A percentile compares a stretch with the other conserved stretches of the same genome.
phyloP scores from a whole-genome alignment of 2,888 invertebrate genomes.

The Tethea ocularis region DNA sequence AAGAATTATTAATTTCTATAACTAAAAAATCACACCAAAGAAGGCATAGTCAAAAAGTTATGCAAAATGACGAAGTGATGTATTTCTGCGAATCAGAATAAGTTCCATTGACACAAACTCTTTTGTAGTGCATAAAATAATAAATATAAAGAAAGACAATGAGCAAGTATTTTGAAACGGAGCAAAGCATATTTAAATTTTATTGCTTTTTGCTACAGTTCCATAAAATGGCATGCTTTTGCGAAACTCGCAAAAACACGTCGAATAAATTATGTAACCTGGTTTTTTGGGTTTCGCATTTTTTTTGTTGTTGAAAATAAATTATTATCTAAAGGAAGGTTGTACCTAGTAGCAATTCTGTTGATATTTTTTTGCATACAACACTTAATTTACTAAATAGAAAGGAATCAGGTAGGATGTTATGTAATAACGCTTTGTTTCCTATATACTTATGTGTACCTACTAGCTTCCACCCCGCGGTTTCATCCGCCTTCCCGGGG shows the following conservation, averaged over 20 bases:
- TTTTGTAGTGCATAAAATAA: slow-evolving; percentile 56
- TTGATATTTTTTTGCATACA: neutral
- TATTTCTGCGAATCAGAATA: slow-evolving; percentile 73
- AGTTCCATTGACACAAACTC: slow-evolving; percentile 51
- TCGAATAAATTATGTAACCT: slow-evolving; percentile 45
- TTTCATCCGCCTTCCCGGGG: no score
- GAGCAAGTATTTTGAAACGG: slow-evolving; percentile 42
- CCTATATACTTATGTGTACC: neutral
- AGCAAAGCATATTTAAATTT: slow-evolving; percentile 37
- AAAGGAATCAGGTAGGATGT: neutral
- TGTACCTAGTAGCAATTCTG: slow-evolving; percentile 16
- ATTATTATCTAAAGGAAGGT: slow-evolving; percentile 19
- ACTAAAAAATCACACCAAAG: neutral
- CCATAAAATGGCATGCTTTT: slow-evolving; percentile 49
- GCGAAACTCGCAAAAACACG: slow-evolving; percentile 53
- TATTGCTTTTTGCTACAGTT: slow-evolving; percentile 47
- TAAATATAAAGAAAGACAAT: slow-evolving; percentile 33
- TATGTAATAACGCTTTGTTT: neutral
- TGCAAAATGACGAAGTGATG: slow-evolving; percentile 47
- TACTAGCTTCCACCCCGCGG: no score
- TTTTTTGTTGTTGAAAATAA: slow-evolving; percentile 30
- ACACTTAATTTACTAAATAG: neutral
- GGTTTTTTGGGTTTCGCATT: slow-evolving; percentile 46
- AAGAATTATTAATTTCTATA: neutral
- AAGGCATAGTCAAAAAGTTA: slow-evolving; percentile 50